phyloP scores from a whole-genome alignment of 1,140 invertebrate species.

The Bombus superbus region DNA sequence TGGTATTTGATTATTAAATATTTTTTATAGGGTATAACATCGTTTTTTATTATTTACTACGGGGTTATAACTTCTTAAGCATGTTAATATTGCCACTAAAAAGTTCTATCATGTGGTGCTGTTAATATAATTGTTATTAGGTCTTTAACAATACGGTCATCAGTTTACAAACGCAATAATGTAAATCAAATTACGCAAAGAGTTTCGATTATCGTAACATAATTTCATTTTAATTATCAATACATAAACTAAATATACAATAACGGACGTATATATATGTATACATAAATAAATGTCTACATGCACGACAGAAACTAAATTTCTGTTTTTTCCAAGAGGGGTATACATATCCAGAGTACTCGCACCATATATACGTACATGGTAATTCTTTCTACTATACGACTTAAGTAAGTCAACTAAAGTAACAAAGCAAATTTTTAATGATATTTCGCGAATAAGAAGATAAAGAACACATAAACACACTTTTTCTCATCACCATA shows the following conservation, averaged over 20 bases:
- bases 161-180: background rate
- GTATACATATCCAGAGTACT: constrained; percentile 6
- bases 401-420: background rate
- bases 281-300: constrained; percentile 17
- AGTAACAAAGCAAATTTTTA: background rate
- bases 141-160: background rate
- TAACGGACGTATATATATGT: background rate
- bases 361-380: background rate
- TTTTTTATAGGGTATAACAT: background rate
- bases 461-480: background rate
- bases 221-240: constrained; percentile 7
- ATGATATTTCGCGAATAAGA: background rate
- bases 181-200: background rate
- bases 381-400: too few species aligned
- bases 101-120: background rate
- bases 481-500: background rate
- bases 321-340: background rate
- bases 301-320: background rate
- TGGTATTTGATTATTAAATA: constrained; percentile 6
- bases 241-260: constrained; percentile 22
- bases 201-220: background rate
- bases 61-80: constrained; percentile 22
- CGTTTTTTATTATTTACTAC: constrained; percentile 13
- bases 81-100: constrained; percentile 1
- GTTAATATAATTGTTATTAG: background rate